Evolutionary conservation across 2,797 vertebrate genomes (phyloP), one percentile per base, ranked within the genome.

Genomic region (Leptoclinus maculatus): DNA sequence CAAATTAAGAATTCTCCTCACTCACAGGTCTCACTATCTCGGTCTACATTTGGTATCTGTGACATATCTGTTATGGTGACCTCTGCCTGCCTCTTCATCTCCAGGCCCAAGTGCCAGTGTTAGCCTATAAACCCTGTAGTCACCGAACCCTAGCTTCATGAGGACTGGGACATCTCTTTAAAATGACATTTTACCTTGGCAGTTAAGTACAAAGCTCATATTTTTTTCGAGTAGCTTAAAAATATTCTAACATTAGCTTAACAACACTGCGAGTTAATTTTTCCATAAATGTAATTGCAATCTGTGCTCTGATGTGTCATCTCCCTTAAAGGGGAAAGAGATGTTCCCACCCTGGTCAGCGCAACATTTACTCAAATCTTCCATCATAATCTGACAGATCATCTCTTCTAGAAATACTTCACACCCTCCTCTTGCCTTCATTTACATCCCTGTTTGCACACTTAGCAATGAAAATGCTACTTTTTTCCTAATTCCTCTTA

Each of bases 321-420:
- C 72, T 75, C 71, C 38, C 65, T 76, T 79, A 34, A 39, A 16
- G 59, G 58, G 60, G 68, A 36, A 21, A 47, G 51, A 1, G 9
- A 75, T 74, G 66, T n/a, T 67, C n/a, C 63, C 60, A 49, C 7
- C 51, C n/a, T 13, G 21, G 39, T 63, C 62, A 80, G 21, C 54
- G 64, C 59, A 79, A 69, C 71, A 83, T 86, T 87, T 73, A 75
- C 57, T 75, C 66, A 65, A n/a, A 23, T 71, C 71, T 34, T 85
- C 71, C 71, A 64, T 83, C 66, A 63, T 38, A 74, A 53, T 39
- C 74, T 70, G 88, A 76, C 76, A 79, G 69, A 49, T 78, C 68
- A 19, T 82, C 49, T 75, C 66, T 29, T 66, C 57, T 23, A 77
- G 39, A 84, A 74, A 69, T 32, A 66, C 54, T 60, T 71, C 39